Base-by-base conservation (phyloP, 2,113 vertebrate genomes). In the Phrynosoma platyrhinos region DNA sequence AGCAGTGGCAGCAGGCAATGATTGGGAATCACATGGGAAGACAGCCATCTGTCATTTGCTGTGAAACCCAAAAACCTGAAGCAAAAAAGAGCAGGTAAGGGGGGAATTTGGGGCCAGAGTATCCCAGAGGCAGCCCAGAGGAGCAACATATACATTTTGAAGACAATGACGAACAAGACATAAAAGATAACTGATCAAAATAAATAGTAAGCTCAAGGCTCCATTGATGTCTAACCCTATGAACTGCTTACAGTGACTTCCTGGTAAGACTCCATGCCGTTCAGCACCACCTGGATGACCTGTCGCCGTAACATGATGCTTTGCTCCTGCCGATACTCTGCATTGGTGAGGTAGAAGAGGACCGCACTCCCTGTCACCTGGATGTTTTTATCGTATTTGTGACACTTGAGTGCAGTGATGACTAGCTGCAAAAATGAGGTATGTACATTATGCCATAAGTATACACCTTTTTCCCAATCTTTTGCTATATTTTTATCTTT, bases 201-300 rank as follows among this genome's bases (percentile, higher is more conserved):
- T 30, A 10, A 71, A 71, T 10, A 30, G 25, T 3, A 30, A 25
- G 2, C 3, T 6, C 18, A 68, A 20, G 66, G 23, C 66, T 68
- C 66, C 66, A 25, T 25, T 7, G 21, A 68, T 68, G 6, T 68
- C 58, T 9, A 32, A 21, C 32, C 72, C 72, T 20, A 6, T 74
- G 71, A 36, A 72, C 30, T 4, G 10, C 98, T 98, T 95, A 99
- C 99, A 91, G 98, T 99, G 93, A 99, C 98, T 91, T 99, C 99
- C 96, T 99, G 98, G 96, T 99, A 99, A 93, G 98, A 98, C 85
- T 99, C 98, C 99, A 99, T 99, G 95, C 99, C 99, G 0, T 98
- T 99, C 18, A 99, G 97, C 78, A 99, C 98, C 95, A 99, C 98
- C 91, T 98, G 98, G 92, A 99, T 99, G 93, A 99, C 98, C 93